A percentile compares a stretch with the other conserved stretches of the same genome.
These are phyloP conservation scores for Danionella cerebrum DNA, from an alignment of 2,113 vertebrate species.

Conservation along the genomic window DNA sequence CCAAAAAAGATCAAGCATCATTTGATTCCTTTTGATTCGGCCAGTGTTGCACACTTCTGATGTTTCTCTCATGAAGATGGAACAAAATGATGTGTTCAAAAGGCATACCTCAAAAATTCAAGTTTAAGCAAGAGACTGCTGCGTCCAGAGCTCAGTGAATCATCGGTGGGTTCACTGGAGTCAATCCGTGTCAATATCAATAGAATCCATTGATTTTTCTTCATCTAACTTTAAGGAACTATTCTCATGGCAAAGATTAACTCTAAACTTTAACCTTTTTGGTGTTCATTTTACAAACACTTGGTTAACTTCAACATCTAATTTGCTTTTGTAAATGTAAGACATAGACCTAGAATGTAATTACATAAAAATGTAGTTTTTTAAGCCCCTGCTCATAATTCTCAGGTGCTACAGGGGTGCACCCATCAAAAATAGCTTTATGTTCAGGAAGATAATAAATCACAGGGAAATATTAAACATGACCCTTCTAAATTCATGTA, in stretches of 20 bases:
- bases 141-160: neutral
- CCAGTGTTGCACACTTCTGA: neutral
- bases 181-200: too few species aligned
- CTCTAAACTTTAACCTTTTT: too few species aligned
- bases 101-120: neutral
- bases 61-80: neutral
- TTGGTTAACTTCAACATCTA: too few species aligned
- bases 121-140: neutral
- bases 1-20: neutral
- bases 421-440: neutral
- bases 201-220: neutral
- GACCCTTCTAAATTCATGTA: neutral
- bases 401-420: neutral
- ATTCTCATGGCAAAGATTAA: too few species aligned
- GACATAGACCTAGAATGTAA: too few species aligned
- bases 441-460: neutral
- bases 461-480: neutral
- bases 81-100: neutral
- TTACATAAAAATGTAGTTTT: neutral
- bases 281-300: too few species aligned
- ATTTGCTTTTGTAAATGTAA: too few species aligned
- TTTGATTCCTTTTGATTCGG: neutral
- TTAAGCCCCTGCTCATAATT: neutral
- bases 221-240: neutral
- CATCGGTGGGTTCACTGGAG: neutral